Conservation (phyloP, 2,888 invertebrate genomes). For the Nephrotoma appendiculata region DNA sequence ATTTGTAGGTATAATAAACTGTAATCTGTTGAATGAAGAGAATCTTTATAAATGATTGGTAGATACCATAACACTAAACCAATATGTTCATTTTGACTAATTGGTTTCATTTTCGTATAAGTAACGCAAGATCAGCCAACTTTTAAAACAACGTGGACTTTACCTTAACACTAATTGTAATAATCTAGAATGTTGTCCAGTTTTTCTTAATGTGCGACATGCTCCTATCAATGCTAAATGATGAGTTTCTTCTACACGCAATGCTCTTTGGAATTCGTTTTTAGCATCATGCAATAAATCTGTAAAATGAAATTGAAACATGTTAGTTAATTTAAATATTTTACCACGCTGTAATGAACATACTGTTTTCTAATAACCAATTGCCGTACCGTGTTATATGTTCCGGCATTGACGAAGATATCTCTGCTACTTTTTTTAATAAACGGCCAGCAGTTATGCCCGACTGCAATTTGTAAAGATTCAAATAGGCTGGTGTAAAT, state of each 20-base stretch:
- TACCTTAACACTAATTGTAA: conserved; percentile 52
- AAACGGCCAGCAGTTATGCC: conserved; percentile 40
- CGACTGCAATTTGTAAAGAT: conserved; percentile 44
- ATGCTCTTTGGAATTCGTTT: conserved; percentile 6
- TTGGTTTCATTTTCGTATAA: too few relatives aligned
- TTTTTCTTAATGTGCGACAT: conserved; percentile 42
- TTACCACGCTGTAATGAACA: neutral
- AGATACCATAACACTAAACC: too few relatives aligned
- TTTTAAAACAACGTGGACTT: conserved; percentile 10
- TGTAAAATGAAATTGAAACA: neutral
- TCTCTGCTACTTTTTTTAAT: conserved; percentile 44
- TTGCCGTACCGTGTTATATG: conserved; percentile 9
- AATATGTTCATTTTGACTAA: too few relatives aligned
- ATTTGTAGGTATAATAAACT: too few relatives aligned
- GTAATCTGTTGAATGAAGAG: too few relatives aligned
- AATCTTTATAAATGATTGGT: too few relatives aligned
- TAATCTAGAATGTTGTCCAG: conserved; percentile 48
- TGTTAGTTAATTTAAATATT: neutral
- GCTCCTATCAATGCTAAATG: conserved; percentile 31
- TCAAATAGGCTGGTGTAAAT: conserved; percentile 54
- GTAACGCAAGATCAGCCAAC: too few relatives aligned
- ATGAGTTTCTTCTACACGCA: conserved; percentile 7
- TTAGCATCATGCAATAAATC: conserved; percentile 3
- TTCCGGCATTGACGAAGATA: conserved; percentile 36
- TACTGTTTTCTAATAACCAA: conserved; percentile 12